phyloP scores from a whole-genome alignment of 2,113 vertebrate species.

The Tetrax tetrax region DNA sequence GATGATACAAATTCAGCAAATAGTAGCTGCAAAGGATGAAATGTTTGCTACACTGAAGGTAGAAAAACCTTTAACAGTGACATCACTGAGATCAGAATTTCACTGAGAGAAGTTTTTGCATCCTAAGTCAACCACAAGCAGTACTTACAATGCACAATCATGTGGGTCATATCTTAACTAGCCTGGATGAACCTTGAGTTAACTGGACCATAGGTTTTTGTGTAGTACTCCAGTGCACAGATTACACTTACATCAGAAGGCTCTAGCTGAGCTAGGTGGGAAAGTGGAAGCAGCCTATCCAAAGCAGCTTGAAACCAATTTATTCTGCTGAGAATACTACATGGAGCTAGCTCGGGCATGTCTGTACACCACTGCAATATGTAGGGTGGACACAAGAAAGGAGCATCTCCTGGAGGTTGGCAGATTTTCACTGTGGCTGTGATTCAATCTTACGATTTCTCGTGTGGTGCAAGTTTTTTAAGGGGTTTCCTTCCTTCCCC shows the following conservation, averaged over 20 bases:
- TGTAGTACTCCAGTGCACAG: not conserved
- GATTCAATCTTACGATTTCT: not conserved
- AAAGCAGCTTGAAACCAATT: not conserved
- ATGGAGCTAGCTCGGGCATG: not conserved
- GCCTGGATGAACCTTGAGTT: not conserved
- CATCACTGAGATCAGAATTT: not conserved
- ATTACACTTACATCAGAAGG: not conserved
- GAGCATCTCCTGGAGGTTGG: fast-evolving
- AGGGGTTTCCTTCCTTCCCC: not conserved
- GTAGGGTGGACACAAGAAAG: not conserved
- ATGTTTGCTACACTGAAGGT: not conserved
- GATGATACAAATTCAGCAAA: not conserved
- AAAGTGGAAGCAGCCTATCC: not conserved
- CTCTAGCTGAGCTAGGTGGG: not conserved
- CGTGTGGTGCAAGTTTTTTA: not conserved
- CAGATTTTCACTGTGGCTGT: not conserved
- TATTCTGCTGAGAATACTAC: not conserved
- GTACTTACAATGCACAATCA: not conserved
- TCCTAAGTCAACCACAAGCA: not conserved
- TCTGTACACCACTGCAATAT: not conserved
- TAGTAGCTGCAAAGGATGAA: not conserved
- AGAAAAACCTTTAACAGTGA: not conserved
- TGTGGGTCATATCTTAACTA: not conserved
- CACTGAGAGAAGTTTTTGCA: not conserved
- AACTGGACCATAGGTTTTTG: not conserved